Evolutionary conservation across 2,113 vertebrate genomes (phyloP).

Genomic region (Xiphophorus maculatus): DNA sequence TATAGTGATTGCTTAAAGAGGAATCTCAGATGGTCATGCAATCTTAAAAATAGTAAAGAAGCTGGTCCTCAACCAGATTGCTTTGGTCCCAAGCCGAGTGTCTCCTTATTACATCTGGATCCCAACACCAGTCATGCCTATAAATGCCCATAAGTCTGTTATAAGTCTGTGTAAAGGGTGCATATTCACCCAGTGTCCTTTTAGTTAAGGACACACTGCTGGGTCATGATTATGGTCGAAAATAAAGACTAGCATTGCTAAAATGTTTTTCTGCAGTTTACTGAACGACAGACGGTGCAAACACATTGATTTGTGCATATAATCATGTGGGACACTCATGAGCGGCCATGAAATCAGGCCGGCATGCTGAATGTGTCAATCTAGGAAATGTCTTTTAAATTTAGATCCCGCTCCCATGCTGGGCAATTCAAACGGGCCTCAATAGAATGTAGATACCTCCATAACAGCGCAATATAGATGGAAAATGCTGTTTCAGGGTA

Average conservation of each 20-base stretch:
- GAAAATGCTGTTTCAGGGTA: slow-evolving; percentile 32
- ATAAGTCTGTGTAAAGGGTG: neutral
- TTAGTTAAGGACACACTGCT: neutral
- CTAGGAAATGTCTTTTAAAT: slow-evolving; percentile 30
- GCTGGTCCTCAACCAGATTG: too few species aligned
- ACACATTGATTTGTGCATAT: neutral
- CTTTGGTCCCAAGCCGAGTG: too few species aligned
- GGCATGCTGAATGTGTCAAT: slow-evolving; percentile 21
- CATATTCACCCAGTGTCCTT: neutral
- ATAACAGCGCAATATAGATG: slow-evolving; percentile 15
- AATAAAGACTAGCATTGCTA: slow-evolving; percentile 6
- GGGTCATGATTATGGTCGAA: neutral
- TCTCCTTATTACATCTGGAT: too few species aligned
- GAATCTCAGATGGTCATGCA: too few species aligned
- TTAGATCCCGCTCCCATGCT: slow-evolving; percentile 31
- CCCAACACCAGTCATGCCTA: neutral
- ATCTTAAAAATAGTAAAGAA: too few species aligned
- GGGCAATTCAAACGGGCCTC: slow-evolving; percentile 48
- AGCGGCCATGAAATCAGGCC: slow-evolving; percentile 8
- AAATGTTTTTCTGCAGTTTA: neutral
- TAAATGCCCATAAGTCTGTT: neutral
- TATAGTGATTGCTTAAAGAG: too few species aligned
- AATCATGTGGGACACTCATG: neutral
- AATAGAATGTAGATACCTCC: slow-evolving; percentile 28
- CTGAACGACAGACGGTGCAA: neutral